Conservation (phyloP, 1,140 invertebrate species). For the Drosophila aff. region DNA sequence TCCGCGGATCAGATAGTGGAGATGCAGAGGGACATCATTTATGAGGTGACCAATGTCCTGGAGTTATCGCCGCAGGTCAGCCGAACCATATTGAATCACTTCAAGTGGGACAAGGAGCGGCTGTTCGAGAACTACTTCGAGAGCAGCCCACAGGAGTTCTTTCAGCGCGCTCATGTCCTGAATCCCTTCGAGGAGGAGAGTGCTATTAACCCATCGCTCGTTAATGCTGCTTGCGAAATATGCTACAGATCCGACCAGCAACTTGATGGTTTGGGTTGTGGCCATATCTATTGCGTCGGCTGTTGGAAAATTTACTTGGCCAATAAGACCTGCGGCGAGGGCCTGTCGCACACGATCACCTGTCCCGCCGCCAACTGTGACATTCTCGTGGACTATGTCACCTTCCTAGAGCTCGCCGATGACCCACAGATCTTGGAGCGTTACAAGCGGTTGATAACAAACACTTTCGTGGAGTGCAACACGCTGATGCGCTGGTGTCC, state of each 20-base stretch:
- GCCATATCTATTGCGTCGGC: constrained; percentile 96
- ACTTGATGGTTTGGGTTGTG: constrained; percentile 98
- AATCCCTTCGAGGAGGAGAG: constrained; percentile 89
- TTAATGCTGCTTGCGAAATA: constrained; percentile 76
- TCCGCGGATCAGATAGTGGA: constrained; percentile 97
- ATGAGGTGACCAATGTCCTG: constrained; percentile 95
- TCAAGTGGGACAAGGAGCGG: constrained; percentile 99
- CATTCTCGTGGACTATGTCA: constrained; percentile 98
- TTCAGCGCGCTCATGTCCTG: constrained; percentile 96
- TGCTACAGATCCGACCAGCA: constrained; percentile 87
- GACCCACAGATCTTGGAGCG: constrained; percentile 97
- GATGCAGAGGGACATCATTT: constrained; percentile 98
- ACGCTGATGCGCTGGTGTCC: constrained; percentile 98
- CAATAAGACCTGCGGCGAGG: constrained; percentile 99
- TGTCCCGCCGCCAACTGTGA: constrained; percentile 95
- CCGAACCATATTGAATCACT: constrained; percentile 97
- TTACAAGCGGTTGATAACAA: constrained; percentile 99
- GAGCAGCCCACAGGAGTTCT: constrained; percentile 96
- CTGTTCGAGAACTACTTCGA: constrained; percentile 98
- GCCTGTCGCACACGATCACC: constrained; percentile 96
- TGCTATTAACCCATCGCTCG: not conserved
- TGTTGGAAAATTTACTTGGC: constrained; percentile 99
- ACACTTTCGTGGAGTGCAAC: constrained; percentile 99
- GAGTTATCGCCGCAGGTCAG: constrained; percentile 95
- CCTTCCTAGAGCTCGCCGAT: constrained; percentile 95